A percentile compares a stretch with the other conserved stretches of the same genome.
Evolutionary conservation across 2,113 vertebrate genomes (phyloP).

Genomic region (Lates calcarifer): DNA sequence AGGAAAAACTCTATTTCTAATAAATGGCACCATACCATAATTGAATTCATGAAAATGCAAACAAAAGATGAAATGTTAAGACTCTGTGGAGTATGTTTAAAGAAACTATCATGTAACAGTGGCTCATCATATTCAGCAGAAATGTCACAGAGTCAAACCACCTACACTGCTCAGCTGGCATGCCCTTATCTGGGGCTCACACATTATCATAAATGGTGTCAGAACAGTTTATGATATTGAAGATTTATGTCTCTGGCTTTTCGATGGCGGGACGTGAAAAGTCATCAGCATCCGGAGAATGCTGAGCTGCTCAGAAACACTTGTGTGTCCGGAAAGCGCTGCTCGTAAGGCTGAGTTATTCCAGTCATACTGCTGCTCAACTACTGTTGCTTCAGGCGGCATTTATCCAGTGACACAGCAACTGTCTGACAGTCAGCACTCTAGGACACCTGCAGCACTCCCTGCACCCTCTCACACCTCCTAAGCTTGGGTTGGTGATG

Average conservation of each 20-base stretch:
- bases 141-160: constrained; percentile 4
- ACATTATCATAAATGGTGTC: constrained; percentile 7
- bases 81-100: constrained; percentile 20
- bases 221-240: constrained; percentile 7
- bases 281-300: constrained; percentile 56
- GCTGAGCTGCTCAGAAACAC: constrained; percentile 63
- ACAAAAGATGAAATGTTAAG: constrained; percentile 29
- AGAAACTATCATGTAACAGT: neutral
- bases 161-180: neutral
- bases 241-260: neutral
- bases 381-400: constrained; percentile 47
- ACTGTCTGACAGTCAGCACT: constrained; percentile 41
- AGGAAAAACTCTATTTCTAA: neutral
- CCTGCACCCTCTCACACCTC: neutral
- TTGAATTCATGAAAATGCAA: neutral
- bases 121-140: neutral
- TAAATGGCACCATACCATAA: neutral
- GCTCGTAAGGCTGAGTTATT: constrained; percentile 54
- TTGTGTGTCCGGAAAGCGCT: constrained; percentile 62
- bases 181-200: neutral
- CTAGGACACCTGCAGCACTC: constrained; percentile 36
- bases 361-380: constrained; percentile 39
- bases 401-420: constrained; percentile 21
- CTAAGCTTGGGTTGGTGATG: too few relatives aligned
- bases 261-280: constrained; percentile 13